Percentiles rank a stretch among this genome's conserved stretches.
Conservation (phyloP, 30 jellyfish, hydroid and myxozoan genomes). For the Nemopilema nomurai region DNA sequence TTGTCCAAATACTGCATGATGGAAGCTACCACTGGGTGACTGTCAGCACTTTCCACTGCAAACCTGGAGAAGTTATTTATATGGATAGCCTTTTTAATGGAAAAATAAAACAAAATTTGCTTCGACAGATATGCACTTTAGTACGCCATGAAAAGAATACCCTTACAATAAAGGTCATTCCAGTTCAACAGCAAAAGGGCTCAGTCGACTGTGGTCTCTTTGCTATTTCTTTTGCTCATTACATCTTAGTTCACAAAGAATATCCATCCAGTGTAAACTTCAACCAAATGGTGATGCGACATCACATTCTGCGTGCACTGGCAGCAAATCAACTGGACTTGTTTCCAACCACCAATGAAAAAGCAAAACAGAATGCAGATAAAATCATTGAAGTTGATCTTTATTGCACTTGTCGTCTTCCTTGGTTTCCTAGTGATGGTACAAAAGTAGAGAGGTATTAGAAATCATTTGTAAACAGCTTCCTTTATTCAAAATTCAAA, state of each 20-base stretch:
- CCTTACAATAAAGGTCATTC: conserved; percentile 20
- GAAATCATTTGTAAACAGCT: neutral
- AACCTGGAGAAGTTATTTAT: conserved; percentile 26
- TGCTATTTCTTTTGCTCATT: conserved; percentile 22
- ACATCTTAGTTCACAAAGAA: conserved; percentile 6
- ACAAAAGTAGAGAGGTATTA: neutral
- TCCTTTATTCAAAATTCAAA: neutral
- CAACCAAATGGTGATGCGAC: conserved; percentile 22
- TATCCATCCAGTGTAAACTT: neutral
- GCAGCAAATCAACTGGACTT: neutral
- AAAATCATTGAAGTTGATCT: neutral
- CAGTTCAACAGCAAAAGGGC: conserved; percentile 37
- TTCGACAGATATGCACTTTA: conserved; percentile 14
- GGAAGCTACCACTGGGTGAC: conserved; percentile 61
- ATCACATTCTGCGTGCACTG: conserved; percentile 7
- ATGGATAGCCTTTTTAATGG: conserved; percentile 18
- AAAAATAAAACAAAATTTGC: neutral
- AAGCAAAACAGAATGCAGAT: conserved; percentile 1
- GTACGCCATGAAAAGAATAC: neutral
- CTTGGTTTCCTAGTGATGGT: neutral
- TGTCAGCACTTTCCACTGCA: conserved; percentile 35
- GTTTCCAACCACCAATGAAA: conserved; percentile 9
- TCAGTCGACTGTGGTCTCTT: conserved; percentile 32
- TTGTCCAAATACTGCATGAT: conserved; percentile 46
- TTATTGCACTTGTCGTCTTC: neutral